These are phyloP conservation scores for Melanaphis sacchari DNA, from an alignment of 1,140 invertebrate genomes.

Conservation along the genomic window DNA sequence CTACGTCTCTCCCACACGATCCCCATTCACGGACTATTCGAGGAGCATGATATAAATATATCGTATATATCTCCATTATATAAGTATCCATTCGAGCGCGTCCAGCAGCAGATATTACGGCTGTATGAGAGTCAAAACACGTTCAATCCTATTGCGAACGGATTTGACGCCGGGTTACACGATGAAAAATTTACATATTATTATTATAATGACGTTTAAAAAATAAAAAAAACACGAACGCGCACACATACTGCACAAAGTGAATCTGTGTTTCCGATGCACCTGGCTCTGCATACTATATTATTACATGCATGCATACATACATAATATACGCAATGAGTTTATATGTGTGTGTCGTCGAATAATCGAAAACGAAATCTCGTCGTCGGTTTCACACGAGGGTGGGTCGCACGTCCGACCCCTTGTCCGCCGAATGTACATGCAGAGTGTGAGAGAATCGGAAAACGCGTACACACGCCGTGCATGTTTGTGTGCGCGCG, in stretches of 20 bases:
- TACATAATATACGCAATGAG: background rate
- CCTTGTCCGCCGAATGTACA: background rate
- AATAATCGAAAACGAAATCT: conserved; percentile 42
- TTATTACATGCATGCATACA: background rate
- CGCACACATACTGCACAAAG: background rate
- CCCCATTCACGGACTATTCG: background rate
- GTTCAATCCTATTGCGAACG: conserved; percentile 28
- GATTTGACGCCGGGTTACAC: conserved; percentile 17
- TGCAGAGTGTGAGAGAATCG: conserved; percentile 11
- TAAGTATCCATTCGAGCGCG: background rate
- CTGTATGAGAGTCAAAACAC: conserved; percentile 26
- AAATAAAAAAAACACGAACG: background rate
- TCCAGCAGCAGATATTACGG: background rate
- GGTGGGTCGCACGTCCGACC: background rate
- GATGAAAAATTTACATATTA: conserved; percentile 22
- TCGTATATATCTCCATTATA: background rate
- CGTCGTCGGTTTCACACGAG: conserved; percentile 33
- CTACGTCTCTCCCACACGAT: background rate
- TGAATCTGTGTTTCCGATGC: conserved; percentile 21
- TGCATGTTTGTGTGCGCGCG: background rate
- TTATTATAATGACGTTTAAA: conserved; percentile 7
- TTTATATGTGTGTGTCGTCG: conserved; percentile 3
- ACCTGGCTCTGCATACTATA: conserved; percentile 2
- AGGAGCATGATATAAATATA: background rate
- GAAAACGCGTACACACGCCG: background rate